These are phyloP conservation scores for Desmodus rotundus DNA, from an alignment of 2,113 vertebrate genomes.

Conservation along the genomic window DNA sequence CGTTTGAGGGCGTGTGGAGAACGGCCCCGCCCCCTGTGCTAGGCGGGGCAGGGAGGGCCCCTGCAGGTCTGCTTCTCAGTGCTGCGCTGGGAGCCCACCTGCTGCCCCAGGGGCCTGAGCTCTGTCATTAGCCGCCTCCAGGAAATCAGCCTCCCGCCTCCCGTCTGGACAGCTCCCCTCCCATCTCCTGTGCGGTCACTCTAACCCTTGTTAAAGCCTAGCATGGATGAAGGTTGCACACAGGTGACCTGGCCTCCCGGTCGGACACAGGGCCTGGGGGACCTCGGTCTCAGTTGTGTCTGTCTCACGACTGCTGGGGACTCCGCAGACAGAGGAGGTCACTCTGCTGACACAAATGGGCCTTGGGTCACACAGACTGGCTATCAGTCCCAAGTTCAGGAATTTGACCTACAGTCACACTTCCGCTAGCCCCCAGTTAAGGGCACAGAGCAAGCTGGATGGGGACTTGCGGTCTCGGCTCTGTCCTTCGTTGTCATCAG, in stretches of 20 bases:
- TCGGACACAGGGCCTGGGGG: not conserved
- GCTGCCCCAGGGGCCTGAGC: not conserved
- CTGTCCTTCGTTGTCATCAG: not conserved
- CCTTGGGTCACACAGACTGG: rapidly evolving
- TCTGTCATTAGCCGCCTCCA: not conserved
- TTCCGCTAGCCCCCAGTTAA: not conserved
- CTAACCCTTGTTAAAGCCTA: not conserved
- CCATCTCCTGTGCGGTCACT: not conserved
- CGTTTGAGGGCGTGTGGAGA: not conserved
- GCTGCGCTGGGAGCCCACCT: rapidly evolving
- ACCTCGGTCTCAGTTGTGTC: not conserved
- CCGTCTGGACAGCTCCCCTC: not conserved
- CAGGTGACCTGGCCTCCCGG: rapidly evolving
- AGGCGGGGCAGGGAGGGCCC: rapidly evolving
- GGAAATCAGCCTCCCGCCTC: not conserved
- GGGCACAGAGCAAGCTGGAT: not conserved
- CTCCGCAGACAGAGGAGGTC: not conserved
- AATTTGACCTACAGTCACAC: not conserved
- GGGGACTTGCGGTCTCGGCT: not conserved
- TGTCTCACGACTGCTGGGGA: not conserved
- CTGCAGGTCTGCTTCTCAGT: not conserved
- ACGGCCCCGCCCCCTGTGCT: rapidly evolving
- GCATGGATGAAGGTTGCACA: rapidly evolving
- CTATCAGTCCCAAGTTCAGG: not conserved
- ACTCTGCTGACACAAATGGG: not conserved